Conservation (phyloP, 2,113 vertebrate species). For the Otocyon megalotis region DNA sequence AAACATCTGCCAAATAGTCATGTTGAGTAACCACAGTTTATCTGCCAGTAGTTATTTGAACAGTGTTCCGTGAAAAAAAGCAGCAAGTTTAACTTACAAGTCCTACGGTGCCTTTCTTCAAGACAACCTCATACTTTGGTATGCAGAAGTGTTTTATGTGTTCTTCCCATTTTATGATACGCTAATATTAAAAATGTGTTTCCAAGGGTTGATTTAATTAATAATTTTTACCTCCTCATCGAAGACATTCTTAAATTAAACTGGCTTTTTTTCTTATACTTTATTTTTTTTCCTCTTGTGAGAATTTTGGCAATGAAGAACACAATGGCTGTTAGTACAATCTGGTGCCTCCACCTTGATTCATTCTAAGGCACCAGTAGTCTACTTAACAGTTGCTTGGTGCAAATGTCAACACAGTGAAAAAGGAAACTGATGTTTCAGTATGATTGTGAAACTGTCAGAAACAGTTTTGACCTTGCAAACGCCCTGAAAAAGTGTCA, state of each 20-base stretch:
- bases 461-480: neutral
- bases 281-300: too few relatives aligned
- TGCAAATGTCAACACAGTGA: neutral
- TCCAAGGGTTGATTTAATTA: neutral
- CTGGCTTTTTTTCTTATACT: neutral
- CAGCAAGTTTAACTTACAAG: neutral
- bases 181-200: slow-evolving; percentile 42
- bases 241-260: slow-evolving; percentile 4
- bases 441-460: neutral
- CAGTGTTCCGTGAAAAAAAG: neutral
- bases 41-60: neutral
- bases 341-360: neutral
- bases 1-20: neutral
- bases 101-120: neutral
- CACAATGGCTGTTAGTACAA: accelerated
- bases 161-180: neutral
- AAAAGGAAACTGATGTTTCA: neutral
- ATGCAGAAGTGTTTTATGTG: neutral
- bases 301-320: neutral
- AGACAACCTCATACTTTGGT: neutral
- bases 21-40: neutral
- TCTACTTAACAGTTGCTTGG: neutral
- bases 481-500: neutral
- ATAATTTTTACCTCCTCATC: neutral
- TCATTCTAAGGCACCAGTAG: neutral